These are phyloP conservation scores for Parnassius apollo DNA, from an alignment of 2,888 invertebrate genomes.

Conservation along the genomic window DNA sequence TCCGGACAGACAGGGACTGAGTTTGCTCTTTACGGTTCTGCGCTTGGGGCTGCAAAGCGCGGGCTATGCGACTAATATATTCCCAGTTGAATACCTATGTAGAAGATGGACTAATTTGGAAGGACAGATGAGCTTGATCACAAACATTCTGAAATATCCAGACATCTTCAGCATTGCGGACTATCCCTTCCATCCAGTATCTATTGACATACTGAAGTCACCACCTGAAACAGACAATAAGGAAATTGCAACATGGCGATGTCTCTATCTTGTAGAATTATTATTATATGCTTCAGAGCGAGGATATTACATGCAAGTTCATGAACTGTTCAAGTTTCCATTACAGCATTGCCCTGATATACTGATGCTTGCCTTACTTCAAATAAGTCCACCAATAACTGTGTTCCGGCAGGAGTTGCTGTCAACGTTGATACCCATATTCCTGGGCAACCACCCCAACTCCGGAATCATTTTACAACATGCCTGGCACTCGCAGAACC, in stretches of 20 bases:
- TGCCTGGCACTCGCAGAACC: slow-evolving; percentile 94
- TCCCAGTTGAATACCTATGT: slow-evolving; percentile 94
- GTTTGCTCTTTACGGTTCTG: slow-evolving; percentile 90
- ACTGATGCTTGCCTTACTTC: slow-evolving; percentile 92
- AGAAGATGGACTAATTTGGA: slow-evolving; percentile 96
- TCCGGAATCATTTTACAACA: slow-evolving; percentile 97
- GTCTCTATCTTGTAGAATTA: slow-evolving; percentile 93
- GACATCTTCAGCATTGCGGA: slow-evolving; percentile 98
- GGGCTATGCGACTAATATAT: slow-evolving; percentile 85
- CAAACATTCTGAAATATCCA: slow-evolving; percentile 92
- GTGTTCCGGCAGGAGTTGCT: slow-evolving; percentile 92
- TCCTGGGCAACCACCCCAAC: slow-evolving; percentile 97
- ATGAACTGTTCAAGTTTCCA: slow-evolving; percentile 95
- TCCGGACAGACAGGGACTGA: slow-evolving; percentile 92
- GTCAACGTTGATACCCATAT: slow-evolving; percentile 93
- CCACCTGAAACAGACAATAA: slow-evolving; percentile 97
- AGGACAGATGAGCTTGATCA: slow-evolving; percentile 94
- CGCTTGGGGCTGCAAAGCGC: slow-evolving; percentile 89
- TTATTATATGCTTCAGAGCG: slow-evolving; percentile 93
- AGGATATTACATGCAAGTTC: slow-evolving; percentile 90
- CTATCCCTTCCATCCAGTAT: slow-evolving; percentile 92
- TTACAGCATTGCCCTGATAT: slow-evolving; percentile 97
- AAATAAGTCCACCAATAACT: slow-evolving; percentile 90
- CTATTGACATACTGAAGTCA: slow-evolving; percentile 94
- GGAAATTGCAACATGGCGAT: slow-evolving; percentile 96